These are phyloP conservation scores for Leptopilina boulardi DNA, from an alignment of 1,140 invertebrate genomes.

Conservation along the genomic window DNA sequence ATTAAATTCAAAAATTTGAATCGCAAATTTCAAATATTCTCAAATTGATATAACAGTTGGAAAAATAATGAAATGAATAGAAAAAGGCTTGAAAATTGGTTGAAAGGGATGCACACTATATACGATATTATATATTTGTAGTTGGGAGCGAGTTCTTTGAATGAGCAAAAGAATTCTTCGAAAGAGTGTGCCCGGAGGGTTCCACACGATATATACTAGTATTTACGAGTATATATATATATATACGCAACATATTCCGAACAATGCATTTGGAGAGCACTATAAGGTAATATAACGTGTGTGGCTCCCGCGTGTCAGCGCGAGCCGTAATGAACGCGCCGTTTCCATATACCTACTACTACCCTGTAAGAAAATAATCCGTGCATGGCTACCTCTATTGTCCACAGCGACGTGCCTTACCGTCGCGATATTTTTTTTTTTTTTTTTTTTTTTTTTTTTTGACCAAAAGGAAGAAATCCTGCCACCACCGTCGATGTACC, in stretches of 20 bases:
- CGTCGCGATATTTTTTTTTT: slow-evolving; percentile 26
- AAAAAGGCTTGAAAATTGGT: too few species aligned
- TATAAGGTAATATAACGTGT: slow-evolving; percentile 48
- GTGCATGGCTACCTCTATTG: slow-evolving; percentile 42
- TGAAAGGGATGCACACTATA: too few species aligned
- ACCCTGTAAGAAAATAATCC: slow-evolving; percentile 42
- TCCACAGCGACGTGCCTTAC: slow-evolving; percentile 44
- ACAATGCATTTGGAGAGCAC: slow-evolving; percentile 49
- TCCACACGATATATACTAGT: not conserved
- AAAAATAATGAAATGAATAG: too few species aligned
- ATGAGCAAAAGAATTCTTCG: not conserved
- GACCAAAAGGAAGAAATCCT: slow-evolving; percentile 37
- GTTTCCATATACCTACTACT: slow-evolving; percentile 43
- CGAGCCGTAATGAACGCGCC: slow-evolving; percentile 50
- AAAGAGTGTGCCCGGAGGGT: not conserved
- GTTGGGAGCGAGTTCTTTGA: not conserved
- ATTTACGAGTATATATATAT: slow-evolving; percentile 51
- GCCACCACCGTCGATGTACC: slow-evolving; percentile 40
- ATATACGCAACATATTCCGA: slow-evolving; percentile 36
- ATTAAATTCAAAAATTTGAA: too few species aligned
- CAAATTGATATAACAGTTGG: too few species aligned
- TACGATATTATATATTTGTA: too few species aligned
- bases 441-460: slow-evolving; percentile 39
- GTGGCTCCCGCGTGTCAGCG: slow-evolving; percentile 51
- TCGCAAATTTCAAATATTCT: too few species aligned